A percentile compares a stretch with the other conserved stretches of the same genome.
Conservation (phyloP, 1,140 invertebrate species). For the Latrodectus geometricus region DNA sequence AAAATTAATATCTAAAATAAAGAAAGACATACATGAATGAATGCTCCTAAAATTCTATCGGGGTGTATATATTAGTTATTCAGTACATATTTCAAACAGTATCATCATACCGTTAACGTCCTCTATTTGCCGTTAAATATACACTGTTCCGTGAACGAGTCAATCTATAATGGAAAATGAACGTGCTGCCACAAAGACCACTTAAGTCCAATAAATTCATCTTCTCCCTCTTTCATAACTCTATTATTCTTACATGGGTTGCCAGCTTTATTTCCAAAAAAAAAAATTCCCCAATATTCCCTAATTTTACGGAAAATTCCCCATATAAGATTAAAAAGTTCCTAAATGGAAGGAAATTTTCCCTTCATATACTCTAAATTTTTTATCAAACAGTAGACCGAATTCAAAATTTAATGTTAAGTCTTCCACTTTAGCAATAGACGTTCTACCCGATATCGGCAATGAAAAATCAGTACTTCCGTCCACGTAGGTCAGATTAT, state of each 20-base stretch:
- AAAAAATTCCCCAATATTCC: too few species aligned
- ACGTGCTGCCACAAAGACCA: slow-evolving; percentile 13
- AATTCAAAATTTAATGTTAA: too few species aligned
- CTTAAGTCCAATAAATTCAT: slow-evolving; percentile 49
- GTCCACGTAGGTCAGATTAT: slow-evolving; percentile 60
- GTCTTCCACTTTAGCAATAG: too few species aligned
- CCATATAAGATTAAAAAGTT: too few species aligned
- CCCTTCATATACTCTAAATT: too few species aligned
- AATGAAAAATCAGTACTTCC: slow-evolving; percentile 33
- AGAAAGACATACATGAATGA: too few species aligned
- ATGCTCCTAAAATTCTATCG: too few species aligned
- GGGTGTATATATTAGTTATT: background rate
- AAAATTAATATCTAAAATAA: too few species aligned
- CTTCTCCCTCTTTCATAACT: background rate
- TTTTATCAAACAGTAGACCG: too few species aligned
- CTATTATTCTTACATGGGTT: background rate
- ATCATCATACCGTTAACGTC: background rate
- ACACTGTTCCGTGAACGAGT: slow-evolving; percentile 13
- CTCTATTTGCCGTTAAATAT: slow-evolving; percentile 37
- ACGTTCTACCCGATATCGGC: too few species aligned
- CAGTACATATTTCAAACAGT: background rate
- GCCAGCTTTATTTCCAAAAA: background rate
- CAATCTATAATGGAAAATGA: slow-evolving; percentile 57
- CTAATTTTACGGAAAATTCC: too few species aligned
- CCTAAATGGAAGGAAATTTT: too few species aligned